A percentile compares a stretch with the other conserved stretches of the same genome.
These are phyloP conservation scores for Eudemis profundana DNA, from an alignment of 2,888 invertebrate genomes.

Conservation along the genomic window DNA sequence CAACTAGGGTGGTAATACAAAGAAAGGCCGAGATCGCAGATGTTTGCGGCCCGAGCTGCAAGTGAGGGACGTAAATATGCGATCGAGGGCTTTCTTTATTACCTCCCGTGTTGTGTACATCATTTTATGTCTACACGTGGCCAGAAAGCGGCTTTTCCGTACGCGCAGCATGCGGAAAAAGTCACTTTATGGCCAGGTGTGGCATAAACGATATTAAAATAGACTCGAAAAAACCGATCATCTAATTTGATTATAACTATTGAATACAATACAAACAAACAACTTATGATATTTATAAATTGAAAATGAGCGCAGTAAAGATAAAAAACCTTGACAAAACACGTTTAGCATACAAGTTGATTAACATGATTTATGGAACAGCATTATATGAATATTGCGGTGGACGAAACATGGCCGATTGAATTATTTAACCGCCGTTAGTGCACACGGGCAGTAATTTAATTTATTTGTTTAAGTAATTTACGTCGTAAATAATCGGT, in stretches of 20 bases:
- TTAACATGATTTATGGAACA: conserved; percentile 34
- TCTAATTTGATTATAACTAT: conserved; percentile 13
- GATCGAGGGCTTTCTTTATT: too few relatives aligned
- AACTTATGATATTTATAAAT: conserved; percentile 20
- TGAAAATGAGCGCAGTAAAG: conserved; percentile 25
- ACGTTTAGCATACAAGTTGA: conserved; percentile 30
- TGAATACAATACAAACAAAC: conserved; percentile 17
- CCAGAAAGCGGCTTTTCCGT: too few relatives aligned
- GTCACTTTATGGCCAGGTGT: too few relatives aligned
- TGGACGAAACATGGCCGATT: conserved; percentile 59
- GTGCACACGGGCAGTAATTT: conserved; percentile 62
- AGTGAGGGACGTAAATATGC: too few relatives aligned
- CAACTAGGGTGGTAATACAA: too few relatives aligned
- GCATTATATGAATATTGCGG: conserved; percentile 23
- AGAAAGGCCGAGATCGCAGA: too few relatives aligned
- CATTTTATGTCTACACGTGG: too few relatives aligned
- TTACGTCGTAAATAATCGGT: conserved; percentile 58
- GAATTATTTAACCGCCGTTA: conserved; percentile 73
- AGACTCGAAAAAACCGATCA: not conserved
- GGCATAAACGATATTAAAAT: too few relatives aligned
- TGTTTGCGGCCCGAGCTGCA: too few relatives aligned
- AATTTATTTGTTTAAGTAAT: conserved; percentile 70
- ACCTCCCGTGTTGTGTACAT: too few relatives aligned
- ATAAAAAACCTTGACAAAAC: conserved; percentile 37
- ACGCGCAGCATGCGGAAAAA: too few relatives aligned